phyloP scores from a whole-genome alignment of 2,888 invertebrate species.

The Volucella inanis region DNA sequence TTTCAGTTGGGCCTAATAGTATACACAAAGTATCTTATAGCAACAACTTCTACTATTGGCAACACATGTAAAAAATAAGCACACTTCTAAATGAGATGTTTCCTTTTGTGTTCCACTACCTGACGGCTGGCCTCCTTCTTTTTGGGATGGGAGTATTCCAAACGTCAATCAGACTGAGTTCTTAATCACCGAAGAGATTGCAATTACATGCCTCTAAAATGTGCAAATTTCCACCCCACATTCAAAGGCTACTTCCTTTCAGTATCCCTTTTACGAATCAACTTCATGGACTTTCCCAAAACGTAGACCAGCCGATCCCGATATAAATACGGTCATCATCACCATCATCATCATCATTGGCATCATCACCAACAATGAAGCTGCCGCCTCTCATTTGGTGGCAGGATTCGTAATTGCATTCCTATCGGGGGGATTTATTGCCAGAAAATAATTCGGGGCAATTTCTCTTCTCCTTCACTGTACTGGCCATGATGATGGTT shows the following conservation, averaged over 20 bases:
- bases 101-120: constrained; percentile 25
- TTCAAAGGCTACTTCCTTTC: constrained; percentile 33
- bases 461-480: constrained; percentile 69
- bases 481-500: constrained; percentile 47
- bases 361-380: constrained; percentile 54
- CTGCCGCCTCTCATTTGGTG: constrained; percentile 66
- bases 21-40: too few relatives aligned
- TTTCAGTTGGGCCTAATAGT: too few relatives aligned
- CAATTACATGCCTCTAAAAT: constrained; percentile 50
- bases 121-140: constrained; percentile 11
- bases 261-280: constrained; percentile 26
- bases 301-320: constrained; percentile 3
- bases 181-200: constrained; percentile 24
- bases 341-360: neutral
- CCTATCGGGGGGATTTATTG: constrained; percentile 73
- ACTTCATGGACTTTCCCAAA: neutral
- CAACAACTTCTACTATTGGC: too few relatives aligned
- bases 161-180: constrained; percentile 52
- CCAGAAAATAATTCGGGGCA: constrained; percentile 73
- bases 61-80: too few relatives aligned
- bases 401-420: constrained; percentile 73
- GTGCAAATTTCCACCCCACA: constrained; percentile 45
- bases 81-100: neutral
- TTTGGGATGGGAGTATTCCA: neutral
- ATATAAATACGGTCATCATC: constrained; percentile 20